These are phyloP conservation scores for Camponotus floridanus DNA, from an alignment of 1,140 invertebrate genomes.

Conservation along the genomic window DNA sequence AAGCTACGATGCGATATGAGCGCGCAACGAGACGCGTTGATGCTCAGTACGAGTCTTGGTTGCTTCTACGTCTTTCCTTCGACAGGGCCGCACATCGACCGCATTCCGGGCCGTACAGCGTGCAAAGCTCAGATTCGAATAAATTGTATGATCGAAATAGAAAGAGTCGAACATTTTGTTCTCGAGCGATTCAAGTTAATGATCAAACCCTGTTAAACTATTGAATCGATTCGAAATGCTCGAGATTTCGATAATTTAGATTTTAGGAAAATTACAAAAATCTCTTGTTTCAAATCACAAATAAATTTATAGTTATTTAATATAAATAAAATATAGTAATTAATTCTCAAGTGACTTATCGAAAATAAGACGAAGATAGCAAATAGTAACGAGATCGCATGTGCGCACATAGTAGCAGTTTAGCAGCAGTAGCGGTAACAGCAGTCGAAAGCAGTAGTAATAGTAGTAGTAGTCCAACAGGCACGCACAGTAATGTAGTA, in stretches of 20 bases:
- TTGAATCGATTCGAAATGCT: neutral
- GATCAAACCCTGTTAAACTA: too few relatives aligned
- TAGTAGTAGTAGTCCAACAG: slow-evolving; percentile 44
- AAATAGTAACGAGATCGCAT: slow-evolving; percentile 35
- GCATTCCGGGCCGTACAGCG: slow-evolving; percentile 73
- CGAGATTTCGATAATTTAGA: neutral
- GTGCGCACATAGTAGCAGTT: neutral
- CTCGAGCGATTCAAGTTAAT: too few relatives aligned
- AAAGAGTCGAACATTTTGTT: too few relatives aligned
- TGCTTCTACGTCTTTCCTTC: slow-evolving; percentile 76
- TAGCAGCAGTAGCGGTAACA: neutral
- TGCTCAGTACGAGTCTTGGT: slow-evolving; percentile 58
- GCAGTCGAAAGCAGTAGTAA: slow-evolving; percentile 5
- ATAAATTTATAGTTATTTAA: slow-evolving; percentile 19
- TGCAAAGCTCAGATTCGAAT: neutral
- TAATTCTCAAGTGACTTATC: slow-evolving; percentile 11
- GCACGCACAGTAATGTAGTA: slow-evolving; percentile 49
- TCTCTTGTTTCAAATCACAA: neutral
- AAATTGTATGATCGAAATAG: neutral
- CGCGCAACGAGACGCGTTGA: slow-evolving; percentile 40
- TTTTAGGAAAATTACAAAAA: neutral
- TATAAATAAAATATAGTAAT: slow-evolving; percentile 35
- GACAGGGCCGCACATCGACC: slow-evolving; percentile 78
- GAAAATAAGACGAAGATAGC: slow-evolving; percentile 27
- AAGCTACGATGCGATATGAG: slow-evolving; percentile 21